Conservation (phyloP, 2,888 invertebrate species). For the Stenolophus ochropezus region DNA sequence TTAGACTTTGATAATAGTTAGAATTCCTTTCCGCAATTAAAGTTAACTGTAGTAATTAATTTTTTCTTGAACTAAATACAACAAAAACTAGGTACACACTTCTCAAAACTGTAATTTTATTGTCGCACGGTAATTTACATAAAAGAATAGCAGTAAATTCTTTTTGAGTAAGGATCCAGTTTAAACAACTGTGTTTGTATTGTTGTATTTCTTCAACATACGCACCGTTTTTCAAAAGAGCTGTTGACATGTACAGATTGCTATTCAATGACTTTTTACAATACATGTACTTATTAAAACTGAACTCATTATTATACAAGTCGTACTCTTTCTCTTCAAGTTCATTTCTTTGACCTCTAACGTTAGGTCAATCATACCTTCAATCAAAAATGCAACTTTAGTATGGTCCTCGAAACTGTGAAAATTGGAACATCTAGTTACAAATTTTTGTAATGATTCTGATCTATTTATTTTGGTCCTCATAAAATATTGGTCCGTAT, state of each 20-base stretch:
- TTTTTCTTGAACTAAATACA: background rate
- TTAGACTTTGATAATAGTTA: background rate
- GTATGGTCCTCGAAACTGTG: no score
- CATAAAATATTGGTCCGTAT: no score
- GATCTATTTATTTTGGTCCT: no score
- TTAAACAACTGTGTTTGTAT: slow-evolving; percentile 5
- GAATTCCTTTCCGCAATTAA: background rate
- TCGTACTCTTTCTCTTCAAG: no score
- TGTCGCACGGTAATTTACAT: slow-evolving; percentile 11
- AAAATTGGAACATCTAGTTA: no score
- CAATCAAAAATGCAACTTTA: no score
- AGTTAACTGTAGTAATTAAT: background rate
- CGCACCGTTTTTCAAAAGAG: slow-evolving; percentile 1
- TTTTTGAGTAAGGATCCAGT: slow-evolving; percentile 5
- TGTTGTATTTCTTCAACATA: background rate
- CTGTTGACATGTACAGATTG: background rate
- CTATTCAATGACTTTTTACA: background rate
- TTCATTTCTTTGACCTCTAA: no score
- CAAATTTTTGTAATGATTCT: no score
- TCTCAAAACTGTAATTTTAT: slow-evolving; percentile 21
- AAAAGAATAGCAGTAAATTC: slow-evolving; percentile 23
- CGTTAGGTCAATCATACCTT: no score
- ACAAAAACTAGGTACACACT: background rate
- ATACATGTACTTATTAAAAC: background rate
- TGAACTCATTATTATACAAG: background rate